These are phyloP conservation scores for Merluccius polli DNA, from an alignment of 2,797 vertebrate species.

Conservation along the genomic window DNA sequence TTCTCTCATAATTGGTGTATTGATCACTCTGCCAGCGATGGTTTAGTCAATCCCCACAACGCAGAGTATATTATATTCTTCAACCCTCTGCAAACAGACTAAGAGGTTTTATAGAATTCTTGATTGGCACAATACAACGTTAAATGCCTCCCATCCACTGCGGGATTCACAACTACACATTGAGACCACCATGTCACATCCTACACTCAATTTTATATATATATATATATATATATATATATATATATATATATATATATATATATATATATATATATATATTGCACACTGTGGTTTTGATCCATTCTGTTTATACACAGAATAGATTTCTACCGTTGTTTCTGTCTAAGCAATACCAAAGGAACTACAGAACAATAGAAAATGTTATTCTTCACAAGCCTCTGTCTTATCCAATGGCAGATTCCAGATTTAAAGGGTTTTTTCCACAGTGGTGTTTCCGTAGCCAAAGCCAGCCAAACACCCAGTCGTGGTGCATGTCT, in stretches of 20 bases:
- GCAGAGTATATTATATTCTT: slow-evolving; percentile 57
- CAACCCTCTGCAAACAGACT: slow-evolving; percentile 49
- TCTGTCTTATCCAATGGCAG: not conserved
- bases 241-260: not conserved
- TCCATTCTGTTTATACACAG: slow-evolving; percentile 4
- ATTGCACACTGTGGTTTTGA: not conserved
- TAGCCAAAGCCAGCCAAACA: too few relatives aligned
- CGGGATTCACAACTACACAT: not conserved
- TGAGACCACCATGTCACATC: not conserved
- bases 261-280: not conserved
- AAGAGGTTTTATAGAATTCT: slow-evolving; percentile 50
- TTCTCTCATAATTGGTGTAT: slow-evolving; percentile 62
- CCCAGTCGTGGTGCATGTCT: not conserved
- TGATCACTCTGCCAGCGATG: slow-evolving; percentile 50
- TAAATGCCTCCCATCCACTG: not conserved
- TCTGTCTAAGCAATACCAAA: slow-evolving; percentile 41
- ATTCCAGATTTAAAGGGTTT: not conserved
- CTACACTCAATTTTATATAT: not conserved
- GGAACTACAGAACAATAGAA: slow-evolving; percentile 8
- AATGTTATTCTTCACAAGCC: not conserved
- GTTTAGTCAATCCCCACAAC: slow-evolving; percentile 60
- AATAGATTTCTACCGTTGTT: not conserved
- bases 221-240: not conserved
- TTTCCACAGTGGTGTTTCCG: not conserved
- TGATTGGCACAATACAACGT: slow-evolving; percentile 58